Percentiles rank a stretch among this genome's conserved stretches.
phyloP scores from a whole-genome alignment of 2,113 vertebrate species.

The Meleagris gallopavo region DNA sequence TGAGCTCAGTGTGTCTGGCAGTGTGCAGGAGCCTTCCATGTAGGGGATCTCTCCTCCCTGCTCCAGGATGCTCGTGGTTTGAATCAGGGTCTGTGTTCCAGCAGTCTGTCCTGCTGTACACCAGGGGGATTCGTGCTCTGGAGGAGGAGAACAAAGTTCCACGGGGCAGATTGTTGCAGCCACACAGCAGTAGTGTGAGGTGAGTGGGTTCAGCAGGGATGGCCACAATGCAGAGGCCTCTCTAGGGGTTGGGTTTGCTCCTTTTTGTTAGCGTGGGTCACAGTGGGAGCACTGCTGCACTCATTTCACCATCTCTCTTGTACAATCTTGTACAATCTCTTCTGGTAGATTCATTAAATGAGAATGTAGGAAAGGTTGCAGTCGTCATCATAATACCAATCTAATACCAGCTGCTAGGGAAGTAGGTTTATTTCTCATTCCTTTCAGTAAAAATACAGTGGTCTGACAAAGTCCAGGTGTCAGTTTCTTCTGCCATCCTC shows the following conservation, averaged over 20 bases:
- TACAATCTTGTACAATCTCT: no score
- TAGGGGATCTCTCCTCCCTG: no score
- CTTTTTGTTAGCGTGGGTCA: neutral
- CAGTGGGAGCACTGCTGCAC: neutral
- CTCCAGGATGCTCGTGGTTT: no score
- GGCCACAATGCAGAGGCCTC: no score
- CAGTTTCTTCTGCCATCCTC: neutral
- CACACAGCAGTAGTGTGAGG: accelerated
- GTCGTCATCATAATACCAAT: neutral
- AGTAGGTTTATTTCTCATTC: constrained; percentile 28
- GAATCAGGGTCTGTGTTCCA: no score
- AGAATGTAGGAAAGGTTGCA: constrained; percentile 18
- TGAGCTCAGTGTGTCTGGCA: neutral
- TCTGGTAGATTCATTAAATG: constrained; percentile 53
- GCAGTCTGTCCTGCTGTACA: no score
- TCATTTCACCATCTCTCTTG: constrained; percentile 19
- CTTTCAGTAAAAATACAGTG: neutral
- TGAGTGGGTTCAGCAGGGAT: no score
- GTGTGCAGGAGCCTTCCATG: no score
- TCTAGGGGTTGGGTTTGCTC: no score
- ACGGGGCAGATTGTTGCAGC: no score
- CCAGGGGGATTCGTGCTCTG: no score
- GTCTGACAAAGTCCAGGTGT: neutral
- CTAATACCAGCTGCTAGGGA: neutral
- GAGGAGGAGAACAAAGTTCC: neutral